phyloP scores from a whole-genome alignment of 1,140 invertebrate genomes.

The Sitophilus oryzae region DNA sequence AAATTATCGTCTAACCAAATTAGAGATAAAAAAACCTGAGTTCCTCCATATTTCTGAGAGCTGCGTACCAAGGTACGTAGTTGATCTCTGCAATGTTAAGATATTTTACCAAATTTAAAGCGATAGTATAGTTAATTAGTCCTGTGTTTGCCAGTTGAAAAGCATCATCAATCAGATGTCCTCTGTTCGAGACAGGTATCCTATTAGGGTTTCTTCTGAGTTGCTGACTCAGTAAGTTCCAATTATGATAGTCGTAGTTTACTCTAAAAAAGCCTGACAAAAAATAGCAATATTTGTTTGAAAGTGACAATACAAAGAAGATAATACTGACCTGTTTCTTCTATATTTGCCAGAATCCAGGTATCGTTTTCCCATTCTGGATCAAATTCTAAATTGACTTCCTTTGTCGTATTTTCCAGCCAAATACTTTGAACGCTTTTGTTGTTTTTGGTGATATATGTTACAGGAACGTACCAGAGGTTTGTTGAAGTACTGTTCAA shows the following conservation, averaged over 20 bases:
- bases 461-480: conserved; percentile 53
- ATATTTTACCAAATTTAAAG: conserved; percentile 58
- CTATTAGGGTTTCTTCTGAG: conserved; percentile 44
- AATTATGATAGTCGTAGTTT: conserved; percentile 58
- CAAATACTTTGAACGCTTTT: conserved; percentile 38
- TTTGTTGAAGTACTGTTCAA: conserved; percentile 20
- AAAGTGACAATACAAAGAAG: conserved; percentile 41
- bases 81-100: conserved; percentile 44
- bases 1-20: no score
- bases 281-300: conserved; percentile 37
- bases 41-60: conserved; percentile 30
- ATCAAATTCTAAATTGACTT: conserved; percentile 24
- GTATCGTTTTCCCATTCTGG: conserved; percentile 18
- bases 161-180: conserved; percentile 57
- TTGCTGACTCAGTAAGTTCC: conserved; percentile 50
- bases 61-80: conserved; percentile 37
- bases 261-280: conserved; percentile 57
- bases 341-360: conserved; percentile 54
- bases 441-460: conserved; percentile 41
- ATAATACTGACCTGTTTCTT: conserved; percentile 45
- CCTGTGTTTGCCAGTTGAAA: conserved; percentile 50
- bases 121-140: conserved; percentile 52
- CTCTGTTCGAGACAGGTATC: conserved; percentile 62
- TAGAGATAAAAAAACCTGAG: conserved; percentile 12
- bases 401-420: conserved; percentile 40